Evolutionary conservation across 2,113 vertebrate species (phyloP).

Genomic region (Cromileptes altivelis): DNA sequence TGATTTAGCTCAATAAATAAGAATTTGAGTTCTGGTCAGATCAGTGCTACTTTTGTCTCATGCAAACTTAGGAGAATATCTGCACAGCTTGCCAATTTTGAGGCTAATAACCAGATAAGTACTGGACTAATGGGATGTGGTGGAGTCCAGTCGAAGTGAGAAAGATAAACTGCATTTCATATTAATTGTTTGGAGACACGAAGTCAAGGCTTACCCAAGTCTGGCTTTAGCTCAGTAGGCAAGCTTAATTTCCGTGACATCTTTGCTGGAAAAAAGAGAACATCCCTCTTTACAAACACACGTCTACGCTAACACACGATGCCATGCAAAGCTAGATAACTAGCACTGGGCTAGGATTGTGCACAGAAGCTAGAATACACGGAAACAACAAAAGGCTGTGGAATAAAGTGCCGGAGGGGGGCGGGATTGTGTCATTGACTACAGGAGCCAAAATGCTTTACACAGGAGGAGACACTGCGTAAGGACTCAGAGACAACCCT

Average conservation of each 20-base stretch:
- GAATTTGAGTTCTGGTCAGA: conserved; percentile 54
- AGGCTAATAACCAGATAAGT: conserved; percentile 68
- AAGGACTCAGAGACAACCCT: conserved; percentile 61
- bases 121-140: conserved; percentile 69
- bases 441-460: conserved; percentile 59
- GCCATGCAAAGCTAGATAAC: conserved; percentile 84
- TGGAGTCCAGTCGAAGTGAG: conserved; percentile 69
- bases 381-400: conserved; percentile 46
- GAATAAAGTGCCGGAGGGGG: conserved; percentile 28
- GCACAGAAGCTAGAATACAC: conserved; percentile 60
- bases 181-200: conserved; percentile 78
- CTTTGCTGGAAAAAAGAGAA: conserved; percentile 99
- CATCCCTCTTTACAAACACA: conserved; percentile 92
- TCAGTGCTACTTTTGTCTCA: conserved; percentile 70
- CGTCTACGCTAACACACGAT: conserved; percentile 79
- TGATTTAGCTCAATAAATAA: conserved; percentile 18
- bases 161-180: conserved; percentile 67
- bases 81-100: conserved; percentile 70
- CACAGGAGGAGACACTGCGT: conserved; percentile 59
- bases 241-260: conserved; percentile 99
- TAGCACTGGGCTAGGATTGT: conserved; percentile 58
- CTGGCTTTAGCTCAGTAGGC: conserved; percentile 99
- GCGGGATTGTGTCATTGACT: conserved; percentile 22
- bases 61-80: conserved; percentile 73
- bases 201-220: conserved; percentile 97